phyloP scores from a whole-genome alignment of 2,113 vertebrate species.

The Ameiurus melas region DNA sequence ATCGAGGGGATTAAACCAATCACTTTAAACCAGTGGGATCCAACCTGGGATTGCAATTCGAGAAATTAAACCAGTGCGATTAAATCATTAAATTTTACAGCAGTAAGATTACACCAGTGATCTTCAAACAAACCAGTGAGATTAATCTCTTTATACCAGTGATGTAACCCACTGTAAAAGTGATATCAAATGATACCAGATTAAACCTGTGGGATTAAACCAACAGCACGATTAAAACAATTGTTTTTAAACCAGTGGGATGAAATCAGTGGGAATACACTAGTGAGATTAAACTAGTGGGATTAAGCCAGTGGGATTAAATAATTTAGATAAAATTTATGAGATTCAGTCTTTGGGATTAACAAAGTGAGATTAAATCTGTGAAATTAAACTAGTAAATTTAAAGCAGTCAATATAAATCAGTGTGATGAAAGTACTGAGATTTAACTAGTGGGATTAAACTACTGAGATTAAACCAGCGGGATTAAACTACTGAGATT shows the following conservation, averaged over 20 bases:
- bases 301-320: no score
- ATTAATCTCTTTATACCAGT: not conserved
- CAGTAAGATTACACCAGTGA: not conserved
- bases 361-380: no score
- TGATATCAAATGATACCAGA: not conserved
- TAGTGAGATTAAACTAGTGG: no score
- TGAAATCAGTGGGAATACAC: no score
- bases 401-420: not conserved
- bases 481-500: not conserved
- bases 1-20: not conserved
- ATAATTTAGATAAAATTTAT: no score
- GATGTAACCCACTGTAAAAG: not conserved
- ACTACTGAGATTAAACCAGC: no score
- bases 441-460: not conserved
- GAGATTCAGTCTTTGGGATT: no score
- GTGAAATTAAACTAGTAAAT: no score
- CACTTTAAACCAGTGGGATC: no score
- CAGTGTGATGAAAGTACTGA: not conserved
- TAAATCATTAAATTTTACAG: not conserved
- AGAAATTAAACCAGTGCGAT: not conserved
- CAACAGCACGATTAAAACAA: not conserved
- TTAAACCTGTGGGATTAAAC: not conserved
- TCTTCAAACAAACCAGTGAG: not conserved
- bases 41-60: no score
- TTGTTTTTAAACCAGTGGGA: no score